Evolutionary conservation across 2,113 vertebrate species (phyloP).

Genomic region (Thalassarche chlororhynchos): DNA sequence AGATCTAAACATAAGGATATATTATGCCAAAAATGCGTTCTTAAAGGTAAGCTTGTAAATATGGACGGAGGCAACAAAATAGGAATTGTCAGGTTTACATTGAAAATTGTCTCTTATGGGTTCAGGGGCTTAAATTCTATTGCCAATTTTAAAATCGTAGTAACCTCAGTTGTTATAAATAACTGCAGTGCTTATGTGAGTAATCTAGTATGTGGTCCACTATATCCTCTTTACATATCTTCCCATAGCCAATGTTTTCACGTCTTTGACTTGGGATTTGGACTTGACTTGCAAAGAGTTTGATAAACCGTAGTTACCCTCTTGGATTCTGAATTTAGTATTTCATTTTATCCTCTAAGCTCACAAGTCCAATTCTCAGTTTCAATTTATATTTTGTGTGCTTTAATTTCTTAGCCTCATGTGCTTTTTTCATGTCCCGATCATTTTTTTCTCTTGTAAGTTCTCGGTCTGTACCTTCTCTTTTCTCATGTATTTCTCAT

Average conservation of each 20-base stretch:
- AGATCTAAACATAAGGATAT: not conserved
- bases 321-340: not conserved
- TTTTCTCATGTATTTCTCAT: not conserved
- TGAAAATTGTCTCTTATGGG: not conserved
- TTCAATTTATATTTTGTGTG: not conserved
- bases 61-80: fast-evolving
- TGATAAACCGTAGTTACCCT: not conserved
- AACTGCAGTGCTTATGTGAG: not conserved
- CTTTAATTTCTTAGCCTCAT: not conserved
- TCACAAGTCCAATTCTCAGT: not conserved
- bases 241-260: not conserved
- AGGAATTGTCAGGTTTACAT: not conserved
- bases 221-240: not conserved
- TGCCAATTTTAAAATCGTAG: not conserved
- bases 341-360: not conserved
- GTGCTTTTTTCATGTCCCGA: not conserved
- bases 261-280: not conserved
- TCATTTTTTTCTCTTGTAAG: not conserved
- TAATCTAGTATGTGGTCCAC: not conserved
- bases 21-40: not conserved
- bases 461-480: not conserved
- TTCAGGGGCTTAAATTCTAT: not conserved
- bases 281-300: not conserved
- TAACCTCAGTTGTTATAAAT: not conserved
- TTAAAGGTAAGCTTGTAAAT: not conserved